Evolutionary conservation across 2,113 vertebrate genomes (phyloP).

Genomic region (Myxocyprinus asiaticus): DNA sequence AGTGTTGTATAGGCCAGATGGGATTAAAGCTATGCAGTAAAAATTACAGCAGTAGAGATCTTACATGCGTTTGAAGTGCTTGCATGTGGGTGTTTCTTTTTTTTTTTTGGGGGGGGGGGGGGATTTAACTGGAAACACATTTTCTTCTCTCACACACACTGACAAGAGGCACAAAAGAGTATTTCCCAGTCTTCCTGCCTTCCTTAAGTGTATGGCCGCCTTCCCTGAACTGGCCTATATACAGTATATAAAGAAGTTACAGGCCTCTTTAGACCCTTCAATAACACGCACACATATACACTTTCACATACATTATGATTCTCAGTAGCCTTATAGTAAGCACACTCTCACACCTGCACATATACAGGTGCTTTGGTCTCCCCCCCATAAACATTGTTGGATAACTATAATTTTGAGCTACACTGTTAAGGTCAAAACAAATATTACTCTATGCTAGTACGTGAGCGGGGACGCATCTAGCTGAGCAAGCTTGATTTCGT

Average conservation of each 20-base stretch:
- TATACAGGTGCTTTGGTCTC: constrained; percentile 12
- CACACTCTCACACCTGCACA: constrained; percentile 27
- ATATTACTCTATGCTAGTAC: too few species aligned
- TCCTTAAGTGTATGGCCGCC: constrained; percentile 19
- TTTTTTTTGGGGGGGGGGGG: too few species aligned
- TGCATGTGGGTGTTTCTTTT: constrained; percentile 46
- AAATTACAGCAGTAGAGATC: constrained; percentile 49
- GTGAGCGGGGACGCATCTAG: too few species aligned
- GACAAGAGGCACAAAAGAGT: constrained; percentile 10
- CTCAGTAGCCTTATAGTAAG: constrained; percentile 34
- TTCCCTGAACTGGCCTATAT: constrained; percentile 36
- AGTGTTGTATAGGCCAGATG: constrained; percentile 58
- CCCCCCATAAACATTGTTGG: not conserved
- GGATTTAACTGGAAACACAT: constrained; percentile 59
- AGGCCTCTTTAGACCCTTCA: constrained; percentile 33
- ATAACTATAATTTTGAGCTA: not conserved
- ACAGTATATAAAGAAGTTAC: constrained; percentile 25
- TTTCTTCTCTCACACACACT: constrained; percentile 33
- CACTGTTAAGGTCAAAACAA: too few species aligned
- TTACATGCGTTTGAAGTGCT: constrained; percentile 54
- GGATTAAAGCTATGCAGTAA: constrained; percentile 46
- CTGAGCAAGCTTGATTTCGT: too few species aligned
- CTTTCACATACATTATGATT: constrained; percentile 22
- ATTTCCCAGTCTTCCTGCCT: constrained; percentile 24
- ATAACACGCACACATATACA: constrained; percentile 19